These are phyloP conservation scores for Hydractinia echinata DNA, from an alignment of 30 jellyfish, hydroid and myxozoan genomes.

Conservation along the genomic window DNA sequence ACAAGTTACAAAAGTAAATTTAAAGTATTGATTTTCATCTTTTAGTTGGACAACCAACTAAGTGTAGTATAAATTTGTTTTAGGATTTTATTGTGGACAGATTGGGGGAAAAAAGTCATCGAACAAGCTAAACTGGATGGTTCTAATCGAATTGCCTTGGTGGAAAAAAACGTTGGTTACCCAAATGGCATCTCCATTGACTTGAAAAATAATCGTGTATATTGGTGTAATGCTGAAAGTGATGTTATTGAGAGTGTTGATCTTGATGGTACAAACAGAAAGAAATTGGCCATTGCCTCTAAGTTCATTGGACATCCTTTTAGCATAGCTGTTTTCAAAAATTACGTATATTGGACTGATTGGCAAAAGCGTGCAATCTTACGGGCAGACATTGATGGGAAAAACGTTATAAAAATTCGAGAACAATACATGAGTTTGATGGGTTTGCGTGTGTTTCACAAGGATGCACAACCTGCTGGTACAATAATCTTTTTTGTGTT, in stretches of 20 bases:
- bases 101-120: constrained; percentile 91
- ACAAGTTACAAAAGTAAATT: too few relatives aligned
- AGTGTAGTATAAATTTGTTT: neutral
- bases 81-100: constrained; percentile 86
- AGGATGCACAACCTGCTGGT: constrained; percentile 69
- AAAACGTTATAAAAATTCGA: constrained; percentile 38
- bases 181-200: constrained; percentile 89
- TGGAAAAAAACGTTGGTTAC: constrained; percentile 36
- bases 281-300: constrained; percentile 15
- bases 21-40: too few relatives aligned
- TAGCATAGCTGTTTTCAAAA: constrained; percentile 45
- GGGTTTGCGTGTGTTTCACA: constrained; percentile 79
- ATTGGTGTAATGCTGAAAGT: constrained; percentile 91
- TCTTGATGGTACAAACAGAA: constrained; percentile 47
- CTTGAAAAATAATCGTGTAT: constrained; percentile 43
- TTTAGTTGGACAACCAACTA: too few relatives aligned
- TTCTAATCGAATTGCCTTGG: constrained; percentile 44
- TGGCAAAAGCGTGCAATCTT: constrained; percentile 65
- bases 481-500: neutral
- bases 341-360: constrained; percentile 78
- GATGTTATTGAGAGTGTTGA: constrained; percentile 55
- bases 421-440: constrained; percentile 59
- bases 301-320: constrained; percentile 63
- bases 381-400: constrained; percentile 36
- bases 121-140: constrained; percentile 77